These are phyloP conservation scores for Elachura formosa DNA, from an alignment of 2,113 vertebrate species.

Conservation along the genomic window DNA sequence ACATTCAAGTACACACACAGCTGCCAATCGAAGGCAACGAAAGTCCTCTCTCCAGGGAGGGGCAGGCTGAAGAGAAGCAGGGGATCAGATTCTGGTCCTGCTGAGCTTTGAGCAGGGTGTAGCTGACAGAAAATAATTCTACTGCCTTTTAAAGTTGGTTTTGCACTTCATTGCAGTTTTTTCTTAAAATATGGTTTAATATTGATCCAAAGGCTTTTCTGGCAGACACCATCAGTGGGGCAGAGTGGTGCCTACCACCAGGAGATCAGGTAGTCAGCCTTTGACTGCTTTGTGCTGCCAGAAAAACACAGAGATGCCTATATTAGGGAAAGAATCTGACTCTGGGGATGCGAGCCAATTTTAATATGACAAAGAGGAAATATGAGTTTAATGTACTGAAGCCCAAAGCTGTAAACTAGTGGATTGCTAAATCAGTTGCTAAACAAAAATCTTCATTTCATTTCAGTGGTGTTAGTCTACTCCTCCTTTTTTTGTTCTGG, in stretches of 20 bases:
- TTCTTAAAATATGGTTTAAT: not conserved
- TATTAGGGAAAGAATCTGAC: constrained; percentile 40
- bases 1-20: not conserved
- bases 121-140: not conserved
- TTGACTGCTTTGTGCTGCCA: constrained; percentile 23
- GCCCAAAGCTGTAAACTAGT: constrained; percentile 11
- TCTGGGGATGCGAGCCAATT: not conserved
- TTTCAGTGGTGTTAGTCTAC: not conserved
- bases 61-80: not conserved
- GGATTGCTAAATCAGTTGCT: constrained; percentile 1
- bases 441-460: constrained; percentile 36
- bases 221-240: not conserved
- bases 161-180: not conserved
- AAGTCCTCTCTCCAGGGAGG: not conserved
- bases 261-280: constrained; percentile 17
- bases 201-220: not conserved
- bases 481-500: not conserved
- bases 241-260: not conserved
- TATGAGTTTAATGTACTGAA: constrained; percentile 43
- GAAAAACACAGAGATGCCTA: constrained; percentile 20
- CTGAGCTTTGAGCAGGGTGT: not conserved
- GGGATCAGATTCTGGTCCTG: not conserved
- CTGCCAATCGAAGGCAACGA: not conserved
- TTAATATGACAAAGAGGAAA: constrained; percentile 44
- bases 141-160: not conserved